phyloP scores from a whole-genome alignment of 2,888 invertebrate genomes.

The Drosophila rellima region DNA sequence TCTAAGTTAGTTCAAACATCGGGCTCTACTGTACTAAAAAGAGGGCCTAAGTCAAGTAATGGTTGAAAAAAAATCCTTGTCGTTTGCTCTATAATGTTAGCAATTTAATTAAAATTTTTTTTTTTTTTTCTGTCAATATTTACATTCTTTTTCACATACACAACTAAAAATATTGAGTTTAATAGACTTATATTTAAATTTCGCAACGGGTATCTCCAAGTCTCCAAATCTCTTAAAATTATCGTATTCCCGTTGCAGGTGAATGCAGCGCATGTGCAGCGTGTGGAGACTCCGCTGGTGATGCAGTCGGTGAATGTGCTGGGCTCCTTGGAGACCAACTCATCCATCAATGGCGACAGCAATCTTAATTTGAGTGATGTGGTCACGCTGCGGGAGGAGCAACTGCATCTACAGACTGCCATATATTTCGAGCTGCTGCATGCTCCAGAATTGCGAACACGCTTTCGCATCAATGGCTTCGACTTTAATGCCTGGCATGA shows the following conservation, averaged over 20 bases:
- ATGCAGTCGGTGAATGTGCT: conserved; percentile 84
- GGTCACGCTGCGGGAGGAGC: conserved; percentile 82
- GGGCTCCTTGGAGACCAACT: conserved; percentile 74
- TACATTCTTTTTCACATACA: too few relatives aligned
- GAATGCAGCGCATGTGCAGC: conserved; percentile 75
- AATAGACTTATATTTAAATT: too few relatives aligned
- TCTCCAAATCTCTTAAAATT: too few relatives aligned
- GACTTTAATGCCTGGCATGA: conserved; percentile 86
- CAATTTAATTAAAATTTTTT: too few relatives aligned
- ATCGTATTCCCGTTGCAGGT: conserved; percentile 59
- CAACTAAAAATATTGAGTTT: too few relatives aligned
- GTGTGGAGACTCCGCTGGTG: conserved; percentile 84
- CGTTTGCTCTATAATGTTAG: too few relatives aligned
- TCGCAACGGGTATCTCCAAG: too few relatives aligned
- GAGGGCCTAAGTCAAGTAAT: too few relatives aligned
- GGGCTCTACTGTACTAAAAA: too few relatives aligned
- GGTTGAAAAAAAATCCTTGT: too few relatives aligned
- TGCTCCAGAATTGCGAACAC: conserved; percentile 68
- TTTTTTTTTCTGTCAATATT: too few relatives aligned
- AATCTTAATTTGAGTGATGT: conserved; percentile 83
- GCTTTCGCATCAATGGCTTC: conserved; percentile 83
- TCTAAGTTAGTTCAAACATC: too few relatives aligned
- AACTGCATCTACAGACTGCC: conserved; percentile 76
- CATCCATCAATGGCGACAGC: conserved; percentile 83
- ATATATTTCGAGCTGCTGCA: conserved; percentile 76